These are phyloP conservation scores for Selene dorsalis DNA, from an alignment of 2,797 vertebrate species.

Conservation along the genomic window DNA sequence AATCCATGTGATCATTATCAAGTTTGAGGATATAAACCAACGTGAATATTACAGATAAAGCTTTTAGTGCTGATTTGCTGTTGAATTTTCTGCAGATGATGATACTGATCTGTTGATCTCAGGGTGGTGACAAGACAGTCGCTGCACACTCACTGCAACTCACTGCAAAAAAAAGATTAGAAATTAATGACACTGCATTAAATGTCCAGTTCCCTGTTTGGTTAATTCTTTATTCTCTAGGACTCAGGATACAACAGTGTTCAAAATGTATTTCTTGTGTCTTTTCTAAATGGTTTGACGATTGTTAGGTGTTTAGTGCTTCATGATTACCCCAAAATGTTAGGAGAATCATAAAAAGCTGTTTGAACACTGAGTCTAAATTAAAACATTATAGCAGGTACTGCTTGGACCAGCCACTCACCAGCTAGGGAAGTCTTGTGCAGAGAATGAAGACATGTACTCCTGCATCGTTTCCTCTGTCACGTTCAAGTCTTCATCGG, in stretches of 20 bases:
- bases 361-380: neutral
- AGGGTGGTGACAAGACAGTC: neutral
- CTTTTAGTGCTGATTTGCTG: slow-evolving; percentile 4
- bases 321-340: neutral
- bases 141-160: neutral
- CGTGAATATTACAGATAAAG: neutral
- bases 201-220: neutral
- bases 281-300: neutral
- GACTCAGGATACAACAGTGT: neutral
- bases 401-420: slow-evolving; percentile 30
- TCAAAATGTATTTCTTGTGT: neutral
- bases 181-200: neutral
- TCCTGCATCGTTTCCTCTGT: slow-evolving; percentile 51
- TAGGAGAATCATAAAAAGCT: neutral
- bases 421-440: slow-evolving; percentile 75
- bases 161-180: slow-evolving; percentile 33
- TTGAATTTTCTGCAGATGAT: neutral
- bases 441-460: slow-evolving; percentile 63
- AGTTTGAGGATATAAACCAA: neutral
- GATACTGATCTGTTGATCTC: slow-evolving; percentile 3
- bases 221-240: neutral
- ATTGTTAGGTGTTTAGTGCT: neutral
- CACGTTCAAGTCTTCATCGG: neutral
- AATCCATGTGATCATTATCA: neutral
- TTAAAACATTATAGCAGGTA: neutral